Evolutionary conservation across 2,113 vertebrate species (phyloP), one percentile per base, ranked within the genome.

Genomic region (Rafetus swinhoei): DNA sequence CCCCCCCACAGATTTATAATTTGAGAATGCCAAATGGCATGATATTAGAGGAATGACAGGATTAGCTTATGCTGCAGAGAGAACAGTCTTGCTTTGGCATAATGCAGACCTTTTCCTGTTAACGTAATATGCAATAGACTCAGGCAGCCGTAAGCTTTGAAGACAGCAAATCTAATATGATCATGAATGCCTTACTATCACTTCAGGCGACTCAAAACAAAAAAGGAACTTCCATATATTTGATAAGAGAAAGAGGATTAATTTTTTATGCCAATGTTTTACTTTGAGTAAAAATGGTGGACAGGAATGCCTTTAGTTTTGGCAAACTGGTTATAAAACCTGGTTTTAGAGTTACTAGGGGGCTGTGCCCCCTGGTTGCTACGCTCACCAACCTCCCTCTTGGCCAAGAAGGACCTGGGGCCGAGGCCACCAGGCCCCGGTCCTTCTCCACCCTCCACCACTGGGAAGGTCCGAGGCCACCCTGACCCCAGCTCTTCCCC

Each of bases 11-110:
- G 45, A 53, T 12, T 93, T 76, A 88, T 90, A 69, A 86, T 96
- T 93, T 94, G 90, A 94, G 84, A 35, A 86, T 79, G 82, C 52
- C 82, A 53, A 57, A n/a, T 82, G 60, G 91, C 60, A 86, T 54
- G 93, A 90, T 91, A 89, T 32, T 45, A 27, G 82, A 93, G 88
- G 94, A 94, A 79, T 7, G 94, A 94, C 94, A 91, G 6, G 89
- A 60, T 53, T 83, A 54, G 60, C 32, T 94, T 90, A 90, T 39
- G 53, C 56, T 79, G 88, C 80, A 93, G 85, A 92, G 84, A 45
- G 84, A 94, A 79, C 82, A 65, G 84, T 84, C 83, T 29, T 79
- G 50, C 35, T 21, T 27, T 0, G 55, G 80, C 79, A 93, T 39
- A 92, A 92, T 90, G 19, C 4, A 93, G 56, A 57, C 4, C 59